These are phyloP conservation scores for Epistrophe eligans DNA, from an alignment of 2,888 invertebrate genomes.

Conservation along the genomic window DNA sequence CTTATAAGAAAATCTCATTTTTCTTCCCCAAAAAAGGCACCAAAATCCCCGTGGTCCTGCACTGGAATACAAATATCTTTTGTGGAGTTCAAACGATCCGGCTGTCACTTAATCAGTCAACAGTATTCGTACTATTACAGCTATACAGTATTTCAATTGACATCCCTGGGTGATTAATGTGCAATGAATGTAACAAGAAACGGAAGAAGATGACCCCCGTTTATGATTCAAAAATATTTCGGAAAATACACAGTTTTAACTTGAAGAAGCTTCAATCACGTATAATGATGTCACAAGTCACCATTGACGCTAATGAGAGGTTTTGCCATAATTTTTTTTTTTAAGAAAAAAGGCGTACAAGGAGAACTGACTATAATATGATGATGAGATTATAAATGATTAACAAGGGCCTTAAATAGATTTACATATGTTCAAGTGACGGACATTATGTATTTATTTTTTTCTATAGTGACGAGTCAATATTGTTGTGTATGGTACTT, in stretches of 20 bases:
- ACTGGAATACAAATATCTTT: not conserved
- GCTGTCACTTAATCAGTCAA: slow-evolving; percentile 38
- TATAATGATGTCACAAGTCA: slow-evolving; percentile 59
- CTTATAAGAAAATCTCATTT: not conserved
- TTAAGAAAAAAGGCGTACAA: not conserved
- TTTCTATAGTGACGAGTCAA: not conserved
- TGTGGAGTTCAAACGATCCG: slow-evolving; percentile 45
- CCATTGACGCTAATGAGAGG: slow-evolving; percentile 48
- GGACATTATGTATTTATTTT: not conserved
- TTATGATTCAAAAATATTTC: slow-evolving; percentile 56
- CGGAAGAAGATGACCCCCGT: slow-evolving; percentile 58
- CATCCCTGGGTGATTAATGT: slow-evolving; percentile 49
- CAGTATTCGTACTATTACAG: not conserved
- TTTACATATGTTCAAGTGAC: not conserved
- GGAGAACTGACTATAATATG: not conserved
- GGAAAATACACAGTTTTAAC: slow-evolving; percentile 36
- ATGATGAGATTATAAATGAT: slow-evolving; percentile 5
- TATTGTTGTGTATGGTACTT: not conserved
- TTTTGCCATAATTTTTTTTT: not conserved
- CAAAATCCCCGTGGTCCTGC: not conserved
- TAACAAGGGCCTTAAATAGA: not conserved
- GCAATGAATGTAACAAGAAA: slow-evolving; percentile 29
- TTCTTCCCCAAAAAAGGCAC: not conserved
- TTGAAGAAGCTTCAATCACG: not conserved
- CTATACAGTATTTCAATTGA: slow-evolving; percentile 10